These are phyloP conservation scores for Scomber japonicus DNA, from an alignment of 2,113 vertebrate genomes.

Conservation along the genomic window DNA sequence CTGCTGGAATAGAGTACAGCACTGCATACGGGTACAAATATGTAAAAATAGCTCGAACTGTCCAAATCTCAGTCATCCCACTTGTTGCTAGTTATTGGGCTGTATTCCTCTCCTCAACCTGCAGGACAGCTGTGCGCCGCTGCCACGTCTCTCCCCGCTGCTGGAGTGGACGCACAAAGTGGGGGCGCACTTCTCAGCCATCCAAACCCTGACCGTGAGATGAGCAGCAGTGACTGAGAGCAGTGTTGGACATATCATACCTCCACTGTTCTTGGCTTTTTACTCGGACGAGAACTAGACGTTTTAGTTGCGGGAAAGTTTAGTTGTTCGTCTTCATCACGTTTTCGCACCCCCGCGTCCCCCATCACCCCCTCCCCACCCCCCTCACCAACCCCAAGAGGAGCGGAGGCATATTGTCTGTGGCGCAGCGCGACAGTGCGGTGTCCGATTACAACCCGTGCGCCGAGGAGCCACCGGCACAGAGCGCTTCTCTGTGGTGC, in stretches of 20 bases:
- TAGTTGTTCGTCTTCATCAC: neutral
- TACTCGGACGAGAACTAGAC: neutral
- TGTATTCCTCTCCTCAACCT: slow-evolving; percentile 64
- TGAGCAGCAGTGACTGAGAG: slow-evolving; percentile 52
- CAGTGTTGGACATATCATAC: slow-evolving; percentile 33
- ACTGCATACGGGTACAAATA: neutral
- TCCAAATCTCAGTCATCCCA: slow-evolving; percentile 11
- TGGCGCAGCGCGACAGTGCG: slow-evolving; percentile 76
- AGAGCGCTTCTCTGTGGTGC: slow-evolving; percentile 64
- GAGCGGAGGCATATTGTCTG: slow-evolving; percentile 71
- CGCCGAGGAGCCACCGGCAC: slow-evolving; percentile 70
- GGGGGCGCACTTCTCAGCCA: slow-evolving; percentile 62
- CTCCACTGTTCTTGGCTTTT: slow-evolving; percentile 9
- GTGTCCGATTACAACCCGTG: slow-evolving; percentile 81
- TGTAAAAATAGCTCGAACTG: neutral
- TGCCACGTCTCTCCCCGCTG: slow-evolving; percentile 76
- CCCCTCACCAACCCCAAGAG: neutral
- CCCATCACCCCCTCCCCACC: neutral
- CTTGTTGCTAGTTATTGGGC: slow-evolving; percentile 35
- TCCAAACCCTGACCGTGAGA: slow-evolving; percentile 39
- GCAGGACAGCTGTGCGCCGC: slow-evolving; percentile 74
- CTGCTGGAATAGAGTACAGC: neutral
- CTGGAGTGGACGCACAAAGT: slow-evolving; percentile 63
- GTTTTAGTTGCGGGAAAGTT: slow-evolving; percentile 55
- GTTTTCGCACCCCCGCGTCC: slow-evolving; percentile 14